Evolutionary conservation across 2,797 vertebrate genomes (phyloP).

Genomic region (Danio albolineatus): DNA sequence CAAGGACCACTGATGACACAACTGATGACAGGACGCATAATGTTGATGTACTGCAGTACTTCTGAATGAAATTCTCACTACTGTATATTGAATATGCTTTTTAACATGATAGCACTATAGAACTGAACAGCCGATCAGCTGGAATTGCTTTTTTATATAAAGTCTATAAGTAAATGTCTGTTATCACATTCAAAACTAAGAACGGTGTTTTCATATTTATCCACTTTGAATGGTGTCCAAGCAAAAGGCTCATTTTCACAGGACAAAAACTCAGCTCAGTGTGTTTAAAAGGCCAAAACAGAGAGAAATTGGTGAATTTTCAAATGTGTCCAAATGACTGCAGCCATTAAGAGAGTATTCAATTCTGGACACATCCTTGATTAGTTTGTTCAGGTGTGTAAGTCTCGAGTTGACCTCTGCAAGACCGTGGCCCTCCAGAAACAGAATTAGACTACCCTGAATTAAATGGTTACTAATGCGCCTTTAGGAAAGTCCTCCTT

Average conservation of each 20-base stretch:
- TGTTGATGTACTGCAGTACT: background rate
- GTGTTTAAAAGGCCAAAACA: no score
- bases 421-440: background rate
- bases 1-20: no score
- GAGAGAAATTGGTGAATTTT: no score
- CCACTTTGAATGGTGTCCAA: no score
- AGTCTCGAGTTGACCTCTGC: background rate
- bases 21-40: background rate
- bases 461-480: background rate
- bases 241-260: no score
- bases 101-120: background rate
- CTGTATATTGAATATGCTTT: background rate
- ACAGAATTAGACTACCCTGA: background rate
- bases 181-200: no score
- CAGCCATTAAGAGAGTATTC: background rate
- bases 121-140: no score
- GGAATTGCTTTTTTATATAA: no score
- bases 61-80: background rate
- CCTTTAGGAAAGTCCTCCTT: conserved; percentile 1
- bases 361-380: background rate
- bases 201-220: no score
- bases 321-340: no score
- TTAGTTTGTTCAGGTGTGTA: background rate
- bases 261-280: no score
- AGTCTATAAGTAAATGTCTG: no score